A percentile compares a stretch with the other conserved stretches of the same genome.
Evolutionary conservation across 2,113 vertebrate genomes (phyloP).

Genomic region (Brachionichthys hirsutus): DNA sequence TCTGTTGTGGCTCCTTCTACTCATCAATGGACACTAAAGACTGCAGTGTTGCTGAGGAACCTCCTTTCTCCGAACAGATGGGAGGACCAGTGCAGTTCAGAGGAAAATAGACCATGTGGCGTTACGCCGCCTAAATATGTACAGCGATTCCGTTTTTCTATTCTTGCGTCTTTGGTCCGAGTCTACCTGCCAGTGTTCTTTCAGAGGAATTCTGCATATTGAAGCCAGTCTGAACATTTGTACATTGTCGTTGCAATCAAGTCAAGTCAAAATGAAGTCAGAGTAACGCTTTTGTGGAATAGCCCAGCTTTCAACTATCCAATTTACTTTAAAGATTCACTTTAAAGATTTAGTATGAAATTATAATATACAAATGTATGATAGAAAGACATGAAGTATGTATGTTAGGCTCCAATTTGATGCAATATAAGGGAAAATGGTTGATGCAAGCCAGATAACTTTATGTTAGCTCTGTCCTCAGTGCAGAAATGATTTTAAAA

Average conservation of each 20-base stretch:
- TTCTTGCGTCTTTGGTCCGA: slow-evolving; percentile 54
- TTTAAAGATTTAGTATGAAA: slow-evolving; percentile 39
- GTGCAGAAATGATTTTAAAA: slow-evolving; percentile 42
- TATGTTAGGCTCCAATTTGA: slow-evolving; percentile 20
- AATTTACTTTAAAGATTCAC: slow-evolving; percentile 44
- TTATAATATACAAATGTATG: slow-evolving; percentile 36
- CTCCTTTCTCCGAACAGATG: slow-evolving; percentile 36
- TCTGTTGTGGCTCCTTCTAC: slow-evolving; percentile 56
- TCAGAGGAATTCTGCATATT: slow-evolving; percentile 30
- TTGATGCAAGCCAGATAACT: slow-evolving; percentile 27
- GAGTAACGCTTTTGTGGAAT: slow-evolving; percentile 55
- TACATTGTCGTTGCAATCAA: slow-evolving; percentile 61
- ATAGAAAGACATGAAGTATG: slow-evolving; percentile 34
- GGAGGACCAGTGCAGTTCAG: slow-evolving; percentile 35
- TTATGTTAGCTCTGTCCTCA: slow-evolving; percentile 38
- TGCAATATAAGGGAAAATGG: slow-evolving; percentile 26
- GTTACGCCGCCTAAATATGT: slow-evolving; percentile 54
- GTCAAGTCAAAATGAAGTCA: slow-evolving; percentile 47
- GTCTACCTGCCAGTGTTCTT: slow-evolving; percentile 30
- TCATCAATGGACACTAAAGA: slow-evolving; percentile 62
- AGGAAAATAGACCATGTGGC: slow-evolving; percentile 40
- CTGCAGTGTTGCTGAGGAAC: slow-evolving; percentile 29
- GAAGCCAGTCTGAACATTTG: slow-evolving; percentile 60
- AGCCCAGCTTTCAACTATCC: slow-evolving; percentile 37
- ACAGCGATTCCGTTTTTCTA: slow-evolving; percentile 62